Conservation (phyloP, 2,888 invertebrate species). For the Macrophya alboannulata region DNA sequence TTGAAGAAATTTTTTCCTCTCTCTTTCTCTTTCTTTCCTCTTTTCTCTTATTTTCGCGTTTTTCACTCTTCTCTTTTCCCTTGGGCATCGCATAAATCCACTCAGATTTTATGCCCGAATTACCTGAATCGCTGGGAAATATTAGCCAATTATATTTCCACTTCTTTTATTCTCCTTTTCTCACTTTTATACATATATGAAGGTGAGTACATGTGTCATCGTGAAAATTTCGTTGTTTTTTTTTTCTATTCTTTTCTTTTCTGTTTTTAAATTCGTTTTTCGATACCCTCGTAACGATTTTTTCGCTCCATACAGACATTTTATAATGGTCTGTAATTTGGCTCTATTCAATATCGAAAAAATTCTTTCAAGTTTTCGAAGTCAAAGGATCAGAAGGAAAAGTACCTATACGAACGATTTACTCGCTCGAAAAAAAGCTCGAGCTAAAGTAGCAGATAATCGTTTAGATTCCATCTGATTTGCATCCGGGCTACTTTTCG, state of each 20-base stretch:
- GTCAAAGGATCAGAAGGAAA: constrained; percentile 6
- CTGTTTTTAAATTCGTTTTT: neutral
- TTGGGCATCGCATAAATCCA: neutral
- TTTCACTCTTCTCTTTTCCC: neutral
- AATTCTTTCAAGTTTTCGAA: neutral
- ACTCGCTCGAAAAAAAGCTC: neutral
- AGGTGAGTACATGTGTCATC: neutral
- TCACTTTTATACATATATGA: neutral
- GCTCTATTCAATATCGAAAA: neutral
- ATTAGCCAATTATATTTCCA: neutral
- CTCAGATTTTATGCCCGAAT: neutral
- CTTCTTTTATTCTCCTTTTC: neutral
- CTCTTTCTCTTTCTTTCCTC: no score
- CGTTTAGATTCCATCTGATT: constrained; percentile 20
- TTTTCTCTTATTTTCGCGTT: no score
- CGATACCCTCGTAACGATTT: neutral
- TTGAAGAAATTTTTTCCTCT: neutral
- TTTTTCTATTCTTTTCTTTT: neutral
- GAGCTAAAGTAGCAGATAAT: constrained; percentile 24
- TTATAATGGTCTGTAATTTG: neutral
- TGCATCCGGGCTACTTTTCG: constrained; percentile 31
- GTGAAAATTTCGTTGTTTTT: neutral
- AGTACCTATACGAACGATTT: neutral
- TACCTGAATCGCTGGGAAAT: neutral
- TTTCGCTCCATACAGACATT: neutral